Percentiles rank a stretch among this genome's conserved stretches.
phyloP scores from a whole-genome alignment of 2,888 invertebrate genomes.

The Digitonthophagus gazella region DNA sequence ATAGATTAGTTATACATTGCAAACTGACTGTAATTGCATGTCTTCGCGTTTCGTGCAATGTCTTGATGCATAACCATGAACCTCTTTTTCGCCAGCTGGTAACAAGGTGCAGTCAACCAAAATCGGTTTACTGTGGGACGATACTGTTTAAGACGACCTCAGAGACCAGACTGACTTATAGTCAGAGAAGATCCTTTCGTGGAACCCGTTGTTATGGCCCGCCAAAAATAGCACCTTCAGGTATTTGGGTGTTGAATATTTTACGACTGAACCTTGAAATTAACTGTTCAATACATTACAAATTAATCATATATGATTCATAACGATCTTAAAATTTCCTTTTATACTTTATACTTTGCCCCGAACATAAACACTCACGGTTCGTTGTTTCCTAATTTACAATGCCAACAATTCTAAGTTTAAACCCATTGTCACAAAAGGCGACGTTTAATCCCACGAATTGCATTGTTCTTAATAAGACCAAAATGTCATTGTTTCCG shows the following conservation, averaged over 20 bases:
- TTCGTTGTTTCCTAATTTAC: too few relatives aligned
- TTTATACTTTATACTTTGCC: too few relatives aligned
- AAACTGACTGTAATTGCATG: neutral
- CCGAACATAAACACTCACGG: too few relatives aligned
- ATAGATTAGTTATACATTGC: neutral
- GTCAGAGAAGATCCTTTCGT: neutral
- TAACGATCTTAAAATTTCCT: too few relatives aligned
- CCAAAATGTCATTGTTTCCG: neutral
- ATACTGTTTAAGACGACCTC: neutral
- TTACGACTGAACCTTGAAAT: neutral
- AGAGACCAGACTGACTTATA: neutral
- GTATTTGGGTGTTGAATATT: neutral
- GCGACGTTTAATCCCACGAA: neutral
- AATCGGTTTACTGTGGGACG: neutral
- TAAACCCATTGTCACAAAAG: neutral
- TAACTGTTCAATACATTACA: too few relatives aligned
- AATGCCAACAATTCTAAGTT: too few relatives aligned
- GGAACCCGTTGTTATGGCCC: neutral
- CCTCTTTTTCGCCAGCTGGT: neutral
- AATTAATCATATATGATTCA: too few relatives aligned
- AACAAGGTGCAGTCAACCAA: neutral
- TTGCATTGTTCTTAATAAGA: neutral
- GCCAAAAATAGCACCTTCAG: neutral
- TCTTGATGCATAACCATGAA: neutral
- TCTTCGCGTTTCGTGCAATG: neutral